Evolutionary conservation across 2,888 invertebrate species (phyloP).

Genomic region (Thysanoteuthis rhombus): DNA sequence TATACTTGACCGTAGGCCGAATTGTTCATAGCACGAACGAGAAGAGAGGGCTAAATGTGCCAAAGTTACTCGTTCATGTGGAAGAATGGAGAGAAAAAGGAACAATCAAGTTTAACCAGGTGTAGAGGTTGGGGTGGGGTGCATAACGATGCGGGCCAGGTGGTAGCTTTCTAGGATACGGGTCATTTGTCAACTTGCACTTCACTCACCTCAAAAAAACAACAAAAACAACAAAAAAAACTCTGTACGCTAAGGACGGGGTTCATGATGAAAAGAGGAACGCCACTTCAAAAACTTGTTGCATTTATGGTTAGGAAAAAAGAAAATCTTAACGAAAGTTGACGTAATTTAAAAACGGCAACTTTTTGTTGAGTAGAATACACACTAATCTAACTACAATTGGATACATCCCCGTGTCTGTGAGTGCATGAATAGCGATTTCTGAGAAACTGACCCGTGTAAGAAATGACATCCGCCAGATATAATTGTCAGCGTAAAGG

Average conservation of each 20-base stretch:
- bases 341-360: neutral
- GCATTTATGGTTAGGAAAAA: neutral
- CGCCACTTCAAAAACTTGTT: neutral
- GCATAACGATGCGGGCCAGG: neutral
- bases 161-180: neutral
- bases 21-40: neutral
- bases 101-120: neutral
- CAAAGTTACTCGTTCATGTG: neutral
- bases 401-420: too few species aligned
- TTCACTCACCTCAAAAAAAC: too few species aligned
- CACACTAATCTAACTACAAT: too few species aligned
- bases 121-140: neutral
- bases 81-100: neutral
- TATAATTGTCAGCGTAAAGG: too few species aligned
- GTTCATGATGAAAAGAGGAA: neutral
- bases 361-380: too few species aligned
- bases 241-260: too few species aligned
- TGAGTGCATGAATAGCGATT: too few species aligned
- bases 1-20: conserved; percentile 12
- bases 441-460: too few species aligned
- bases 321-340: neutral
- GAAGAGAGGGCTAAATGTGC: neutral
- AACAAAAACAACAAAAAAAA: too few species aligned
- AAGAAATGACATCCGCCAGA: too few species aligned
- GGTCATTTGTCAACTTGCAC: neutral